Percentiles rank a stretch among this genome's conserved stretches.
These are phyloP conservation scores for Drosophila diplacantha DNA, from an alignment of 2,888 invertebrate species.

Conservation along the genomic window DNA sequence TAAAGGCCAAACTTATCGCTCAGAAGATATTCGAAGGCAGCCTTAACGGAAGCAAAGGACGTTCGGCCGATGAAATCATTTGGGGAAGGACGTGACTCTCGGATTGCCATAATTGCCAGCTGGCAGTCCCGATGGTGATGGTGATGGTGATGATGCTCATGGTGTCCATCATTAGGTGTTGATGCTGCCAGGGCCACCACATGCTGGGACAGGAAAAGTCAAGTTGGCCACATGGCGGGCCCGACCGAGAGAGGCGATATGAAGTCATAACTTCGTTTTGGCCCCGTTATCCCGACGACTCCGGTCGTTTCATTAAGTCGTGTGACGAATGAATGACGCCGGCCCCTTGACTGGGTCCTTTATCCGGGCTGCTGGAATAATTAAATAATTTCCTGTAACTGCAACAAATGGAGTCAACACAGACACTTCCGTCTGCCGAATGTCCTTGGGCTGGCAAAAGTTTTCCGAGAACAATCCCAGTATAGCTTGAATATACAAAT, in stretches of 20 bases:
- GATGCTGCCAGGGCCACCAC: constrained; percentile 35
- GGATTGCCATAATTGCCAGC: constrained; percentile 61
- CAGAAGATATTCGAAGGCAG: constrained; percentile 14
- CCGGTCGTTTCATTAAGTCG: constrained; percentile 25
- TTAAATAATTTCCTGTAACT: constrained; percentile 57
- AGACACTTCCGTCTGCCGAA: constrained; percentile 23
- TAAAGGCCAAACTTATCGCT: constrained; percentile 12
- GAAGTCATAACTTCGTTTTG: constrained; percentile 50
- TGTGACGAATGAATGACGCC: constrained; percentile 34
- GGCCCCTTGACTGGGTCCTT: constrained; percentile 9
- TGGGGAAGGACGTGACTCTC: constrained; percentile 59
- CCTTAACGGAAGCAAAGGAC: constrained; percentile 1
- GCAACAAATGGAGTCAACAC: constrained; percentile 47
- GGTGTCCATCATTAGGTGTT: constrained; percentile 58
- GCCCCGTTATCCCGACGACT: constrained; percentile 11
- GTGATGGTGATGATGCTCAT: constrained; percentile 41
- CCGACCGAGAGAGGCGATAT: constrained; percentile 39
- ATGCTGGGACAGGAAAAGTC: constrained; percentile 28
- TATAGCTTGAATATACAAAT: constrained; percentile 61
- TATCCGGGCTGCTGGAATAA: constrained; percentile 41
- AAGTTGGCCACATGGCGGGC: constrained; percentile 29
- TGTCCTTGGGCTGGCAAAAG: constrained; percentile 31
- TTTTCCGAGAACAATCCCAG: constrained; percentile 39
- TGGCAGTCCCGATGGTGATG: constrained; percentile 38
- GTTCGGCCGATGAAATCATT: constrained; percentile 64